phyloP scores from a whole-genome alignment of 2,113 vertebrate genomes.

The Centropus bengalensis region DNA sequence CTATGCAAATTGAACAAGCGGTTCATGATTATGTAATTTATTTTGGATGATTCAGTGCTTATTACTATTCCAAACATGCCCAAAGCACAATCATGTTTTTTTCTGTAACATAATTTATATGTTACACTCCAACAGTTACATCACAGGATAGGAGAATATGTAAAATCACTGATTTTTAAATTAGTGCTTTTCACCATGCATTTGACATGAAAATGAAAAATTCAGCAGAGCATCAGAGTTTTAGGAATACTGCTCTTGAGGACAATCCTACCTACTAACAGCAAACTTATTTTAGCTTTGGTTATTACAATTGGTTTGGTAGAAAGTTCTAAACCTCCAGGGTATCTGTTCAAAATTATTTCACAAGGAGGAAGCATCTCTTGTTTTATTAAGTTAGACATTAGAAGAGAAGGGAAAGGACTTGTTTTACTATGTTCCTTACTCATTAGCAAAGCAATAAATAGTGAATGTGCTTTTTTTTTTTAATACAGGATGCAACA shows the following conservation, averaged over 20 bases:
- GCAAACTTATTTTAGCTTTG: not conserved
- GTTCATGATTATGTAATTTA: not conserved
- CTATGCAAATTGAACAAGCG: constrained; percentile 6
- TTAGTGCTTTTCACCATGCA: not conserved
- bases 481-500: not conserved
- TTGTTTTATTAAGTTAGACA: not conserved
- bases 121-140: not conserved
- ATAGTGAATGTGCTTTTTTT: not conserved
- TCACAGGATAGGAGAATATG: not conserved
- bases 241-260: not conserved
- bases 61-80: not conserved
- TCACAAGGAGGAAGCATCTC: not conserved
- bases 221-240: not conserved
- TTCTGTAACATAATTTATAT: not conserved
- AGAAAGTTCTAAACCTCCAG: not conserved
- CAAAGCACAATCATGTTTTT: not conserved
- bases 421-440: not conserved
- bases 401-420: not conserved
- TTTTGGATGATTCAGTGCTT: not conserved
- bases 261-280: not conserved
- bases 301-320: not conserved
- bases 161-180: not conserved
- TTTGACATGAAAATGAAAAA: not conserved
- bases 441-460: not conserved
- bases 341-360: not conserved